These are phyloP conservation scores for Rhizoglyphus robini DNA, from an alignment of 1,140 invertebrate species.

Conservation along the genomic window DNA sequence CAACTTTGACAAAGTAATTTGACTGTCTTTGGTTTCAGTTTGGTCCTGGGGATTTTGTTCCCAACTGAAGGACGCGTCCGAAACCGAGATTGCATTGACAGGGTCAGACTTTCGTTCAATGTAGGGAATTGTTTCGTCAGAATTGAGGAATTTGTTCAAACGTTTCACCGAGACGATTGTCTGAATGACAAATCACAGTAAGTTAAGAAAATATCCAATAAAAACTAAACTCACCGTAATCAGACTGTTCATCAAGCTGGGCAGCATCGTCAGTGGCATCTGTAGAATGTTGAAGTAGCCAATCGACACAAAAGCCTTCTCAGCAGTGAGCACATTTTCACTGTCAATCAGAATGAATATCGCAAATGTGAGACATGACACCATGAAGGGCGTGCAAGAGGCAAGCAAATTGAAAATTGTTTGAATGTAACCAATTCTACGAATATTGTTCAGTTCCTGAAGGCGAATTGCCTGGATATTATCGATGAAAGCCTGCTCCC, in stretches of 20 bases:
- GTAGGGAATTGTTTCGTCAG: conserved; percentile 32
- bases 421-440: conserved; percentile 19
- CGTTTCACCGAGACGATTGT: conserved; percentile 31
- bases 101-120: conserved; percentile 29
- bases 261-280: conserved; percentile 33
- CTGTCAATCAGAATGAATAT: conserved; percentile 76
- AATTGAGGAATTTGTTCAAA: too few relatives aligned
- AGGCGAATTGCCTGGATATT: conserved; percentile 31
- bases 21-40: background rate
- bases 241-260: conserved; percentile 36
- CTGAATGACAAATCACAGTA: too few relatives aligned
- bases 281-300: conserved; percentile 73
- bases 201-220: too few relatives aligned
- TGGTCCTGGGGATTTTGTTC: too few relatives aligned
- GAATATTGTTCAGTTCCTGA: conserved; percentile 24
- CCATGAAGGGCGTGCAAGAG: conserved; percentile 30
- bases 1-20: conserved; percentile 47
- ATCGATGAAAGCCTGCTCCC: too few relatives aligned
- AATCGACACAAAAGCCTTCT: conserved; percentile 94
- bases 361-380: conserved; percentile 53
- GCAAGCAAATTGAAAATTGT: too few relatives aligned
- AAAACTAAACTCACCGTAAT: too few relatives aligned
- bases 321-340: too few relatives aligned
- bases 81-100: too few relatives aligned
- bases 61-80: conserved; percentile 27